Base-by-base conservation (phyloP, 2,113 vertebrate species). In the Galemys pyrenaicus region DNA sequence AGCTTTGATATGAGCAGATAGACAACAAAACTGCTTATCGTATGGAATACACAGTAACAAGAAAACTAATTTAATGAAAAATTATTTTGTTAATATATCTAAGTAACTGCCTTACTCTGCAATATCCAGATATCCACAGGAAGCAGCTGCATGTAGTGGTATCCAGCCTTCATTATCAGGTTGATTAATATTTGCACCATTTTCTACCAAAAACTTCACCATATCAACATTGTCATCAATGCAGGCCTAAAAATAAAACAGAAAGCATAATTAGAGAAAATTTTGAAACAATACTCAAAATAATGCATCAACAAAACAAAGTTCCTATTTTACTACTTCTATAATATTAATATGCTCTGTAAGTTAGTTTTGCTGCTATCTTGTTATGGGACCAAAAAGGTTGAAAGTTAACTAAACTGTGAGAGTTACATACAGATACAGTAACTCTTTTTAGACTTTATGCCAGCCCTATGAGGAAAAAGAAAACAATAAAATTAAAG, bases 151-250 rank as follows among this genome's bases (percentile, higher is more conserved):
- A 87, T 99, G 99, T 81, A 99, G 99, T 96, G 99, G 99, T 98
- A 99, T 99, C 99, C 99, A 99, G 98, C 99, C 99, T 98, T 99
- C 99, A 75, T 99, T 99, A 98, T 99, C 99, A 67, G 99, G 99
- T 98, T 99, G 99, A 98, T 99, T 99, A 98, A 99, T 99, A 98
- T 98, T 98, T 97, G 99, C 99, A 97, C 99, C 99, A 94, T 99
- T 99, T 98, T 99, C 99, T 98, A 99, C 99, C 96, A 99, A 99
- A 99, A 99, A 99, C 94, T 99, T 99, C 98, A 99, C 99, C 99
- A 99, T 99, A 98, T 99, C 99, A 90, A 99, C 98, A 97, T 99
- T 99, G 98, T 99, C 99, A 97, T 99, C 99, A 98, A 99, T 99
- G 98, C 99, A 99, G 71, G 99, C 99, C 99, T 99, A 98, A 80